Evolutionary conservation across 1,140 invertebrate genomes (phyloP).

Genomic region (Papilio polytes): DNA sequence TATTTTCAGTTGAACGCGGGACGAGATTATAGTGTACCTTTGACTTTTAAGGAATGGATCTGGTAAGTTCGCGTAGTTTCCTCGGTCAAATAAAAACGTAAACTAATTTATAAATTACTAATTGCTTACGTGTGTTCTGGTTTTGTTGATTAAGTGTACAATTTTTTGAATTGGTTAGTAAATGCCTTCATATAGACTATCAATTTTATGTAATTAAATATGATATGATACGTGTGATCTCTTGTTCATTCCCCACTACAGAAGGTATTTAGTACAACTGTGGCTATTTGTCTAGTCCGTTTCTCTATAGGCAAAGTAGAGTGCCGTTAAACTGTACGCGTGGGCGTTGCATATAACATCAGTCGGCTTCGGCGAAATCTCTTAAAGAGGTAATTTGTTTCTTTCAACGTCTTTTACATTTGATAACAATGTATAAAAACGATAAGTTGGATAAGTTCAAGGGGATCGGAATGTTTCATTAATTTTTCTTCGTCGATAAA

Average conservation of each 20-base stretch:
- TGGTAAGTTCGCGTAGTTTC: background rate
- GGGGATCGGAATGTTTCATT: constrained; percentile 38
- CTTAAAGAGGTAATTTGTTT: constrained; percentile 76
- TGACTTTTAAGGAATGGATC: background rate
- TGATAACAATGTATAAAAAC: constrained; percentile 59
- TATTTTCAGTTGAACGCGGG: constrained; percentile 74
- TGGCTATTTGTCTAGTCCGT: background rate
- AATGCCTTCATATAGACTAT: too few relatives aligned
- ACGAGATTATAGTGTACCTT: constrained; percentile 65
- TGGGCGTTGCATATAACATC: constrained; percentile 71
- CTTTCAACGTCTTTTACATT: constrained; percentile 54
- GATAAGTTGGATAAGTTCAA: constrained; percentile 45
- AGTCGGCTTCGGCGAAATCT: constrained; percentile 62
- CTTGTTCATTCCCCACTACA: background rate
- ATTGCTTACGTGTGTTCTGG: background rate
- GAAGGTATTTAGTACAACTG: background rate
- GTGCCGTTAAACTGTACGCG: constrained; percentile 67
- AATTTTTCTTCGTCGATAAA: constrained; percentile 22
- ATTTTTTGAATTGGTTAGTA: too few relatives aligned
- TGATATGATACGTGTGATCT: too few relatives aligned
- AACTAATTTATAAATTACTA: background rate
- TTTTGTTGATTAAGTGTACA: background rate
- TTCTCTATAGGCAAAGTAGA: background rate
- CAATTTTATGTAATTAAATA: too few relatives aligned
- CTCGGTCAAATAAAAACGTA: background rate